phyloP scores from a whole-genome alignment of 1,140 invertebrate genomes.

The Ceratina japonica region DNA sequence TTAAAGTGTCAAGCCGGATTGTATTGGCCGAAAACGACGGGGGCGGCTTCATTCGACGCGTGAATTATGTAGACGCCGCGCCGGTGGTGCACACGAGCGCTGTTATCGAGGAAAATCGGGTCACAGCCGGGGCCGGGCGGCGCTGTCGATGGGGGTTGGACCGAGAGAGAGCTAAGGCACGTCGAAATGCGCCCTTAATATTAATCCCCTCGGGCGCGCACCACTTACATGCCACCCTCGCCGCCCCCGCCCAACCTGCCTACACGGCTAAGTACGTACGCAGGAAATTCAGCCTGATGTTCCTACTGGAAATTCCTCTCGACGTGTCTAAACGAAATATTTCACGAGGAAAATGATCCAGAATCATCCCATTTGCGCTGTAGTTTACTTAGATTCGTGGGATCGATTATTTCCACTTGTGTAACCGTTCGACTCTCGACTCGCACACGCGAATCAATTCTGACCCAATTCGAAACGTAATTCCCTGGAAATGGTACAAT shows the following conservation, averaged over 20 bases:
- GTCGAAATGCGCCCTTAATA: slow-evolving; percentile 63
- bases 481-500: no score
- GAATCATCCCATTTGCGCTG: no score
- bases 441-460: no score
- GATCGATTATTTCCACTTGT: no score
- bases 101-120: slow-evolving; percentile 59
- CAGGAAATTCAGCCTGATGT: slow-evolving; percentile 32
- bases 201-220: slow-evolving; percentile 57
- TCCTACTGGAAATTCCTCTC: slow-evolving; percentile 17
- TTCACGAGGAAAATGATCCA: neutral
- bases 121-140: slow-evolving; percentile 34
- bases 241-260: neutral
- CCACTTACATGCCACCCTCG: slow-evolving; percentile 37
- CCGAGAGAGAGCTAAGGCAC: slow-evolving; percentile 38
- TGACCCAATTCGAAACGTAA: no score
- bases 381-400: neutral
- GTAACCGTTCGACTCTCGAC: no score
- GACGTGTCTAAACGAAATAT: neutral
- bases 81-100: slow-evolving; percentile 26
- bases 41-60: slow-evolving; percentile 41
- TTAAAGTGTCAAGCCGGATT: slow-evolving; percentile 50
- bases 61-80: slow-evolving; percentile 56
- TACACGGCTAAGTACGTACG: slow-evolving; percentile 34
- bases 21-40: slow-evolving; percentile 53
- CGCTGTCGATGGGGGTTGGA: slow-evolving; percentile 36